Base-by-base conservation (phyloP, 2,797 vertebrate species). In the Ctenosaura bakeri region DNA sequence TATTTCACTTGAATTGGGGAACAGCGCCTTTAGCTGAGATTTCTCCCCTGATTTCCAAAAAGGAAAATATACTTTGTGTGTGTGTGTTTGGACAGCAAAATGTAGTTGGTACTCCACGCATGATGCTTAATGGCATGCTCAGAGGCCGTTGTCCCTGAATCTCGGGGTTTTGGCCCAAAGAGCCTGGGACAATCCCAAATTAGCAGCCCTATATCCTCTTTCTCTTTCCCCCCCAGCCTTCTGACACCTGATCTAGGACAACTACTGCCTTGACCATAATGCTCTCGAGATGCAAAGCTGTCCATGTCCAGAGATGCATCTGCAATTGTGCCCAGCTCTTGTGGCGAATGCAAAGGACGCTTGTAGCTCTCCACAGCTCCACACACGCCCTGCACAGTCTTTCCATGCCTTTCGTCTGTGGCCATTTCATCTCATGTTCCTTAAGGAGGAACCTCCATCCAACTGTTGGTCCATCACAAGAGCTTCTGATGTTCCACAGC, bases 331-430 rank as follows among this genome's bases (percentile, higher is more conserved):
- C 73, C 32, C 46, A 52, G 52, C 32, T 46, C 35, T 10, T 69
- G 16, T 29, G 22, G 64, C 22, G 38, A 80, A 71, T 69, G 9
- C 18, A 4, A 24, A 42, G 42, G 52, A 54, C 71, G 52, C 13
- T 42, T 26, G 22, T 42, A 54, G 46, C 26, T 29, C 20, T 80
- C 62, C 54, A 0, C 14, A 59, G 9, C 16, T 1, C n/a, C 16
- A 1, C 1, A n/a, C 4, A 29, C 42, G 8, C 1, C 29, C 6
- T 0, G 26, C 56, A 22, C 1, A 8, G 1, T n/a, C 35, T 12
- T 56, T 7, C 76, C 64, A 24, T 35, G 2, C 35, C 32, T 20
- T 71, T 32, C 78, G 82, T 32, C n/a, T 38, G n/a, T 54, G 74
- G 86, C 38, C 79, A 4, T 29, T 46, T 20, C 22, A 29, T 29